Evolutionary conservation across 1,140 invertebrate genomes (phyloP).

Genomic region (Neelides sp.): DNA sequence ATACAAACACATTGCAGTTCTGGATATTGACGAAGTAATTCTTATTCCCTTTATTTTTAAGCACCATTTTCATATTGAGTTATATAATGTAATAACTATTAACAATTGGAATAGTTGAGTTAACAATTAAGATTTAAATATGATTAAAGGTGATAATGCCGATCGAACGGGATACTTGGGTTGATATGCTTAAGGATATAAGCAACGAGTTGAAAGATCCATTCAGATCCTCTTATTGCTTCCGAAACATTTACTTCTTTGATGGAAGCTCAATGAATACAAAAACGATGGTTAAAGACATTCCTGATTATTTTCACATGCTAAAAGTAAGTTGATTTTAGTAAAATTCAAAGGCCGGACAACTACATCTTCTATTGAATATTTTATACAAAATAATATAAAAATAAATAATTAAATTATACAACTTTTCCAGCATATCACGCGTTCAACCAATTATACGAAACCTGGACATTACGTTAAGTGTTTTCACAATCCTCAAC

Average conservation of each 20-base stretch:
- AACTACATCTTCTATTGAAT: background rate
- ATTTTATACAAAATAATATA: background rate
- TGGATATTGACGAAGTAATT: constrained; percentile 45
- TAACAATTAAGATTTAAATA: too few species aligned
- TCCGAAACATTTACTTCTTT: constrained; percentile 5
- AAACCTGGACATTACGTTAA: constrained; percentile 39
- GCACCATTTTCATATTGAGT: background rate
- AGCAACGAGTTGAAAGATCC: background rate
- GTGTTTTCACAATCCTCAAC: constrained; percentile 39
- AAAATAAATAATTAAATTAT: constrained; percentile 20
- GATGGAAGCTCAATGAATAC: background rate
- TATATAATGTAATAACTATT: background rate
- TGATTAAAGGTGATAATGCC: constrained; percentile 35
- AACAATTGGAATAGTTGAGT: too few species aligned
- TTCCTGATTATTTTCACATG: constrained; percentile 2
- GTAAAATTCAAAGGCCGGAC: too few species aligned
- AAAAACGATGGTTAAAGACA: constrained; percentile 21
- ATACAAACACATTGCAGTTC: constrained; percentile 41
- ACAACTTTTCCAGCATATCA: constrained; percentile 41
- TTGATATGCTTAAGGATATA: constrained; percentile 28
- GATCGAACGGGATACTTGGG: constrained; percentile 34
- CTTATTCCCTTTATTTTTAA: constrained; percentile 27
- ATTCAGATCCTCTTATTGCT: background rate
- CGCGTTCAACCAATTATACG: constrained; percentile 38
- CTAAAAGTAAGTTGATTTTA: background rate